Evolutionary conservation across 2,888 invertebrate species (phyloP).

Genomic region (Nebria salina): DNA sequence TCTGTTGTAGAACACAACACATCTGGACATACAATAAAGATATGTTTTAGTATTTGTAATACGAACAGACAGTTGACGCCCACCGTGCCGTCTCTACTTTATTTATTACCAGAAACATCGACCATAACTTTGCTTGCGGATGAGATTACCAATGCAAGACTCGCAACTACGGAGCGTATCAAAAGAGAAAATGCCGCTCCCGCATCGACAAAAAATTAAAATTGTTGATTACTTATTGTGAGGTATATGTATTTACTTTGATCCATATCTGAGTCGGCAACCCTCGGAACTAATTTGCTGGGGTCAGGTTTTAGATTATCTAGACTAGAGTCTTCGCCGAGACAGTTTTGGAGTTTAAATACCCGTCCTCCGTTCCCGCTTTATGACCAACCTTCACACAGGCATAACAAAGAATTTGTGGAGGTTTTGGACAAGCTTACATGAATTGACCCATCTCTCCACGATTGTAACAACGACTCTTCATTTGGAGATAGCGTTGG

Average conservation of each 20-base stretch:
- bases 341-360: slow-evolving; percentile 12
- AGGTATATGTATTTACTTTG: no score
- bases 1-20: no score
- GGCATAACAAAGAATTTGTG: slow-evolving; percentile 6
- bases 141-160: background rate
- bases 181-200: no score
- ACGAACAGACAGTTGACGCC: no score
- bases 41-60: no score
- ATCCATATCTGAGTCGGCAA: no score
- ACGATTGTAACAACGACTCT: background rate
- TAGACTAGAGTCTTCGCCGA: background rate
- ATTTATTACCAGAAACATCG: background rate
- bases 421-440: background rate
- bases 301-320: background rate
- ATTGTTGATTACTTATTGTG: no score
- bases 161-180: no score
- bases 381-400: background rate
- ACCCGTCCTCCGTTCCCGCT: background rate
- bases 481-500: slow-evolving; percentile 6
- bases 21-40: no score
- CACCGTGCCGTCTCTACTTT: no score
- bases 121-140: background rate
- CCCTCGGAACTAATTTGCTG: no score
- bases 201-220: no score
- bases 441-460: background rate